These are phyloP conservation scores for Tenrec ecaudatus DNA, from an alignment of 2,113 vertebrate genomes.

Conservation along the genomic window DNA sequence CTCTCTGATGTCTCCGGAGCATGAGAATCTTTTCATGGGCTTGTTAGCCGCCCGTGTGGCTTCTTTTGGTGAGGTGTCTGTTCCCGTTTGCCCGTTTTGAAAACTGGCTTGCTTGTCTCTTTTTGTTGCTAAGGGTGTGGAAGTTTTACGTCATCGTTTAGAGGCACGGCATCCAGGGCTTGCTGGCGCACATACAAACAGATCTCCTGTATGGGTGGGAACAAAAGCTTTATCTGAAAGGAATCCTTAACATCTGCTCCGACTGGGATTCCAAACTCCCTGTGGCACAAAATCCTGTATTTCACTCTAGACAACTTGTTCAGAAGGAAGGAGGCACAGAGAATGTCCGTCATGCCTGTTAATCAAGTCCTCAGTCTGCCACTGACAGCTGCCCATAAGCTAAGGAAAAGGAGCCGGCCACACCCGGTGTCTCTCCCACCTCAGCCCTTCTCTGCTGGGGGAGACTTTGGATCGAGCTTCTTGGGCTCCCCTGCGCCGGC, in stretches of 20 bases:
- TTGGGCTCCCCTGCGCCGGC: neutral
- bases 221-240: conserved; percentile 54
- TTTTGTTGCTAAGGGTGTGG: too few relatives aligned
- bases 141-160: neutral
- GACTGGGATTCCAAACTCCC: neutral
- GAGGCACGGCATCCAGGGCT: neutral
- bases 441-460: neutral
- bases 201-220: neutral
- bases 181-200: conserved; percentile 1
- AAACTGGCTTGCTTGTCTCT: too few relatives aligned
- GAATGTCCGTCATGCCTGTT: neutral
- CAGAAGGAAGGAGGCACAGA: neutral
- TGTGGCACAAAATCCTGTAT: neutral
- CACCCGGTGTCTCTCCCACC: neutral
- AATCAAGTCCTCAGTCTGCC: neutral
- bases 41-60: too few relatives aligned
- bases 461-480: neutral
- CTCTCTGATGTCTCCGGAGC: too few relatives aligned
- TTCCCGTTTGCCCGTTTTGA: too few relatives aligned
- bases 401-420: neutral
- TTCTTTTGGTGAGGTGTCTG: too few relatives aligned
- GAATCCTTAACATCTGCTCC: conserved; percentile 13
- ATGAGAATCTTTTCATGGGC: too few relatives aligned
- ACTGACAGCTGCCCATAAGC: neutral
- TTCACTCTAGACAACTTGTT: neutral